Conservation (phyloP, 2,113 vertebrate genomes). For the Scophthalmus maximus region DNA sequence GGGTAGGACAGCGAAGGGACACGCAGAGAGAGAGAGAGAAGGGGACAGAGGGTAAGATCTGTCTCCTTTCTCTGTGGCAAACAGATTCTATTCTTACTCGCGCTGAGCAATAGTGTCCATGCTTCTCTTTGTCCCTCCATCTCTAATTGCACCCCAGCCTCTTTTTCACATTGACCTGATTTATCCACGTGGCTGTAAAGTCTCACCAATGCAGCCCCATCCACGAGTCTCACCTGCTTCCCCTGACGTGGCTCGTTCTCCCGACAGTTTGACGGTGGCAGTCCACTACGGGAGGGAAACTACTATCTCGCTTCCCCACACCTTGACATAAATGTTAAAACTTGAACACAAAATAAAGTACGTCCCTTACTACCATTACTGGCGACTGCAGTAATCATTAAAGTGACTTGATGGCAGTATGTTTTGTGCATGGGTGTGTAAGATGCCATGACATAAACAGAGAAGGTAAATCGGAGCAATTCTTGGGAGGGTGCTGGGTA, state of each 20-base stretch:
- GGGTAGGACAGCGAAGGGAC: conserved; percentile 14
- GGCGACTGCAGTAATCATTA: conserved; percentile 21
- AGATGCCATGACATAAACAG: neutral
- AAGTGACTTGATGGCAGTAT: neutral
- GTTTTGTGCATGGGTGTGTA: neutral
- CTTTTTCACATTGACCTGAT: conserved; percentile 49
- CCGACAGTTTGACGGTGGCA: conserved; percentile 1
- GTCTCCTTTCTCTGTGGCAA: conserved; percentile 38
- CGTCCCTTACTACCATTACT: conserved; percentile 12
- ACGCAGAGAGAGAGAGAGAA: neutral
- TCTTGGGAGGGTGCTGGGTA: neutral
- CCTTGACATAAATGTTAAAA: no score
- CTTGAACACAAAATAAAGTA: no score
- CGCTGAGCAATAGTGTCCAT: conserved; percentile 43
- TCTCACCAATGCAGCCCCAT: no score
- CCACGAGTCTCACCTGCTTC: conserved; percentile 13
- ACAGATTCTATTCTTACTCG: conserved; percentile 51
- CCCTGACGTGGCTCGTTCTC: conserved; percentile 29
- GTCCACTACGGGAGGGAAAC: conserved; percentile 1
- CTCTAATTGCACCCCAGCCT: conserved; percentile 58
- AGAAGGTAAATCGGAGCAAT: neutral
- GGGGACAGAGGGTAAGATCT: neutral
- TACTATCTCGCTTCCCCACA: neutral
- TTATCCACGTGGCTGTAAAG: conserved; percentile 21
- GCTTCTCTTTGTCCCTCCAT: conserved; percentile 44